Conservation (phyloP, 92 coral and sea anemone species). For the Galaxea fascicularis region DNA sequence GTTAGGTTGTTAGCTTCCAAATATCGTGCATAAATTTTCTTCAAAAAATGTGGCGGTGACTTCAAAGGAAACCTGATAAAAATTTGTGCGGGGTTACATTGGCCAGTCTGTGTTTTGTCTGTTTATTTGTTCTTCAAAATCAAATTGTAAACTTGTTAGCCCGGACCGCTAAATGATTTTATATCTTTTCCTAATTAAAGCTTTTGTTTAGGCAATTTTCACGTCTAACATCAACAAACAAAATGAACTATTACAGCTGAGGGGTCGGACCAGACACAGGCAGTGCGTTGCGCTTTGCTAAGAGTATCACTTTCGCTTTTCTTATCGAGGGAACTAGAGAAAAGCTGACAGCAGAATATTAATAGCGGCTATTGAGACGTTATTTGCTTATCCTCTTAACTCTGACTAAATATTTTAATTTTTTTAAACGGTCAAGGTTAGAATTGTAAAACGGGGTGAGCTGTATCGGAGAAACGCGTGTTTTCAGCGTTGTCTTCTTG, state of each 20-base stretch:
- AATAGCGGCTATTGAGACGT: conserved; percentile 53
- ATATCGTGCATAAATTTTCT: conserved; percentile 28
- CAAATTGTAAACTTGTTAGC: conserved; percentile 56
- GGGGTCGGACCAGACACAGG: conserved; percentile 26
- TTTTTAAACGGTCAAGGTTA: conserved; percentile 55
- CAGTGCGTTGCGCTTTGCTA: background rate
- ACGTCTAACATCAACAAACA: conserved; percentile 22
- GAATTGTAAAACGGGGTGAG: conserved; percentile 10
- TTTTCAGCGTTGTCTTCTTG: conserved; percentile 45
- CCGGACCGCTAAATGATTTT: conserved; percentile 50
- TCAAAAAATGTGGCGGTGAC: conserved; percentile 46
- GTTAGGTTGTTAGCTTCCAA: background rate
- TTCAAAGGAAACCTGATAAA: conserved; percentile 49
- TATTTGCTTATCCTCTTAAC: conserved; percentile 51
- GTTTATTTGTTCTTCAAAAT: conserved; percentile 51
- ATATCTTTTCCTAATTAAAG: conserved; percentile 51
- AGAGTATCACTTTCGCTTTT: conserved; percentile 24
- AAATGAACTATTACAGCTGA: background rate
- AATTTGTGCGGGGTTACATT: conserved; percentile 37
- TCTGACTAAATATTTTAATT: conserved; percentile 39
- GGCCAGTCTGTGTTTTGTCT: conserved; percentile 38
- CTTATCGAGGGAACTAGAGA: conserved; percentile 35
- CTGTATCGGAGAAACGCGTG: conserved; percentile 40
- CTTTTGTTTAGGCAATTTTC: conserved; percentile 50
- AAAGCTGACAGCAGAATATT: conserved; percentile 45